Evolutionary conservation across 64 coral and sea anemone genomes (phyloP).

Genomic region (Pachyseris speciosa): DNA sequence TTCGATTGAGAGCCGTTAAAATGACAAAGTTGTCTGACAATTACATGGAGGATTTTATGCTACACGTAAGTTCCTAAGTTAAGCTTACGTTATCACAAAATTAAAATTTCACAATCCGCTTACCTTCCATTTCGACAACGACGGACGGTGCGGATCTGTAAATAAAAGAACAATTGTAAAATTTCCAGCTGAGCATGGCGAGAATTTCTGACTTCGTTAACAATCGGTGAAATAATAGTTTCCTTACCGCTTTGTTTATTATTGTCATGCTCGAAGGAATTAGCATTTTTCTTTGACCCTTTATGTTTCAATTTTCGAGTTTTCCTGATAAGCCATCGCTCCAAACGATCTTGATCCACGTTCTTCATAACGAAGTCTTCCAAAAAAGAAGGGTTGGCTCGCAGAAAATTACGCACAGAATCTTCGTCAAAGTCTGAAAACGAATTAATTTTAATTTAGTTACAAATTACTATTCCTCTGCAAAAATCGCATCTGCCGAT

Average conservation of each 20-base stretch:
- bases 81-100: too few species aligned
- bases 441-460: background rate
- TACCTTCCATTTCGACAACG: slow-evolving; percentile 95
- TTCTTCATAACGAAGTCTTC: slow-evolving; percentile 95
- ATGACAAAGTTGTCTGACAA: too few species aligned
- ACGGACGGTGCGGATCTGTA: slow-evolving; percentile 71
- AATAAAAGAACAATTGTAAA: slow-evolving; percentile 22
- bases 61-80: too few species aligned
- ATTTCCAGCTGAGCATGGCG: too few species aligned
- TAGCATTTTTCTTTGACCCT: slow-evolving; percentile 38
- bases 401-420: slow-evolving; percentile 73
- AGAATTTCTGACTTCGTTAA: slow-evolving; percentile 2
- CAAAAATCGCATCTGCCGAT: background rate
- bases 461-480: background rate
- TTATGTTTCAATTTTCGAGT: slow-evolving; percentile 94
- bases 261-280: slow-evolving; percentile 68
- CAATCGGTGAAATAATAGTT: background rate
- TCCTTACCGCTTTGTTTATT: slow-evolving; percentile 85
- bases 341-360: slow-evolving; percentile 95
- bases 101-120: background rate
- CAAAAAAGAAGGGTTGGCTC: slow-evolving; percentile 93
- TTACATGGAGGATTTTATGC: too few species aligned
- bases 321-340: slow-evolving; percentile 95
- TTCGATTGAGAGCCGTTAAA: too few species aligned
- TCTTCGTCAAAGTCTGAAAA: slow-evolving; percentile 75